phyloP scores from a whole-genome alignment of 2,113 vertebrate genomes.

The Misgurnus mizolepis region DNA sequence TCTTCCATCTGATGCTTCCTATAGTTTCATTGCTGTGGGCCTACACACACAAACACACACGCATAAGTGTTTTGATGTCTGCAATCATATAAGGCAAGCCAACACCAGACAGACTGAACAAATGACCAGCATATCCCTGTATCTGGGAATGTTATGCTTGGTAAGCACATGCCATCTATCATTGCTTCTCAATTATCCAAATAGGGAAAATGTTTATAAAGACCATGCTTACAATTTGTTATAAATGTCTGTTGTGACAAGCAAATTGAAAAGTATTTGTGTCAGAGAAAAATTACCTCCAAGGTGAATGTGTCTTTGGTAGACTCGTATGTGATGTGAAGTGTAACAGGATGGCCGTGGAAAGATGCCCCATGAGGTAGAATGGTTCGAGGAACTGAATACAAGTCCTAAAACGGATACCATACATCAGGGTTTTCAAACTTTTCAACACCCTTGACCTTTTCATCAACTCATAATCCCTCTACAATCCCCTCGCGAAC shows the following conservation, averaged over 20 bases:
- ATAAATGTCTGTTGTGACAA: neutral
- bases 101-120: neutral
- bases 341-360: constrained; percentile 94
- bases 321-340: constrained; percentile 94
- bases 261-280: neutral
- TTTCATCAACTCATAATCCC: too few species aligned
- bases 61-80: neutral
- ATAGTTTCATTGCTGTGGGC: constrained; percentile 98
- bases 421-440: too few species aligned
- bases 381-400: constrained; percentile 97
- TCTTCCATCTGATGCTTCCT: constrained; percentile 96
- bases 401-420: constrained; percentile 81
- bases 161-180: neutral
- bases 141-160: neutral
- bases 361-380: constrained; percentile 99
- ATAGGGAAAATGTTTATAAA: neutral
- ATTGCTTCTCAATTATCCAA: neutral
- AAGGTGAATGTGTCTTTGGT: constrained; percentile 98
- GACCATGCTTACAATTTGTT: neutral
- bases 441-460: too few species aligned
- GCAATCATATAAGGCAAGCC: constrained; percentile 36
- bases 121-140: neutral
- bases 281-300: constrained; percentile 77
- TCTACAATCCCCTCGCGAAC: too few species aligned
- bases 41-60: constrained; percentile 71